phyloP scores from a whole-genome alignment of 2,888 invertebrate genomes.

The Lochmaea crataegi region DNA sequence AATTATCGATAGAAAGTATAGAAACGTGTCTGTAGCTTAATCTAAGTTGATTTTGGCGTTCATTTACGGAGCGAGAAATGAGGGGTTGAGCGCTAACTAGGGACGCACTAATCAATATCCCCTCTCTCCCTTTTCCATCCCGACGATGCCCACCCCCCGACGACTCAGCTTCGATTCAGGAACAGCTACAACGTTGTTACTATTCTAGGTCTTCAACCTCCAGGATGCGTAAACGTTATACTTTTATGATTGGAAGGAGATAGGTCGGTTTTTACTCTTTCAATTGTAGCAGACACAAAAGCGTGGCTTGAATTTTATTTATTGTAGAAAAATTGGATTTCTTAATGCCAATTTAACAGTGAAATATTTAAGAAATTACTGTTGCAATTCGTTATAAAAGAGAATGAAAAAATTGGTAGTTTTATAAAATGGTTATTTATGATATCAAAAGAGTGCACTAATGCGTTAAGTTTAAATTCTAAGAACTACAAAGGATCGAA shows the following conservation, averaged over 20 bases:
- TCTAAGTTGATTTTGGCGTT: conserved; percentile 38
- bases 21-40: conserved; percentile 30
- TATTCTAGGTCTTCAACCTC: conserved; percentile 54
- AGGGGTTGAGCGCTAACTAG: conserved; percentile 63
- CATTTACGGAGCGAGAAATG: conserved; percentile 47
- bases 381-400: too few species aligned
- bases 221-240: conserved; percentile 26
- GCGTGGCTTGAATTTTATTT: too few species aligned
- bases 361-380: too few species aligned
- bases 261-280: conserved; percentile 2
- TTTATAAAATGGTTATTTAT: too few species aligned
- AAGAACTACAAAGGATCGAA: too few species aligned
- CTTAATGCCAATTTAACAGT: too few species aligned
- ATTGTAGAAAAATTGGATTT: too few species aligned
- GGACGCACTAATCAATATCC: conserved; percentile 66
- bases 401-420: too few species aligned
- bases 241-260: conserved; percentile 13
- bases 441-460: too few species aligned
- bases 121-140: conserved; percentile 47
- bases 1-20: conserved; percentile 17
- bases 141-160: conserved; percentile 40
- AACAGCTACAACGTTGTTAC: conserved; percentile 57
- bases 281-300: not conserved
- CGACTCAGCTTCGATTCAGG: conserved; percentile 56
- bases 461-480: too few species aligned